Evolutionary conservation across 2,797 vertebrate genomes (phyloP).

Genomic region (Eulemur rubriventer): DNA sequence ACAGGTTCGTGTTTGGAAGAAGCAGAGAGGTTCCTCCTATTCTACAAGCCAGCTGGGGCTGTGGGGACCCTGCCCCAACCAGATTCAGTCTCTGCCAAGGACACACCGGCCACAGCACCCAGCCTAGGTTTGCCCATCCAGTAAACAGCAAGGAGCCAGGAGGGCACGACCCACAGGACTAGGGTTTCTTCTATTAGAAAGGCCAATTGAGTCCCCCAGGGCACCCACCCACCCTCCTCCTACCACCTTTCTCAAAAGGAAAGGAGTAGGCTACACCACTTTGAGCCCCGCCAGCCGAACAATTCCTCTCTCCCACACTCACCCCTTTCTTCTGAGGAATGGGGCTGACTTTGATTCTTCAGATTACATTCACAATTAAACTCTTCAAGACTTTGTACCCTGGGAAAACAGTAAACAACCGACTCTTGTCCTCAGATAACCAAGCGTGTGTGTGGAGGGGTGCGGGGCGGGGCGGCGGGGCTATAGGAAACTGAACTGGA

Average conservation of each 20-base stretch:
- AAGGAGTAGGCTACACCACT: slow-evolving; percentile 52
- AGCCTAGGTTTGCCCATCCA: background rate
- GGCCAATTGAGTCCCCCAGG: background rate
- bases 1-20: background rate
- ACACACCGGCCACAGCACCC: background rate
- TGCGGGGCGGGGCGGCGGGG: background rate
- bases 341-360: slow-evolving; percentile 77
- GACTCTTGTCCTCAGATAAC: slow-evolving; percentile 74
- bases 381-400: slow-evolving; percentile 79
- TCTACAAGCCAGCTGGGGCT: slow-evolving; percentile 12
- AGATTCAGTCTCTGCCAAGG: background rate
- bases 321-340: slow-evolving; percentile 54
- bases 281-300: background rate
- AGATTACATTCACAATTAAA: slow-evolving; percentile 73
- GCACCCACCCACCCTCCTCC: background rate
- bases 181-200: background rate
- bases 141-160: slow-evolving; percentile 13
- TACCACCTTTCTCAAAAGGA: background rate
- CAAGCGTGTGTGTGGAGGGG: background rate
- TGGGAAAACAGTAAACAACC: slow-evolving; percentile 75
- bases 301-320: slow-evolving; percentile 60
- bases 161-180: background rate
- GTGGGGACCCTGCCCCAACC: background rate
- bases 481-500: background rate
- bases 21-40: background rate